These are phyloP conservation scores for Tortricodes alternella DNA, from an alignment of 2,888 invertebrate genomes.

Conservation along the genomic window DNA sequence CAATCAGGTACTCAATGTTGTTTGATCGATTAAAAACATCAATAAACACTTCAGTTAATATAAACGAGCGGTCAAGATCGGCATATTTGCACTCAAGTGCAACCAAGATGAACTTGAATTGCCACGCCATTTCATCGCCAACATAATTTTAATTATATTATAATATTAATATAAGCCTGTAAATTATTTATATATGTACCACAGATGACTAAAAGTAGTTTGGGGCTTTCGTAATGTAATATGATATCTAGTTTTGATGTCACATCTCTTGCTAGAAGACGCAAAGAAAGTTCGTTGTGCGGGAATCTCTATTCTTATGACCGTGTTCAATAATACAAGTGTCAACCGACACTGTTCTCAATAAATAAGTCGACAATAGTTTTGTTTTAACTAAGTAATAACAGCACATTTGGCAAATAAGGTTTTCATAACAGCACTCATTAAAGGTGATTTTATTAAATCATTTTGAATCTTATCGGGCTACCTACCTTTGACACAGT, in stretches of 20 bases:
- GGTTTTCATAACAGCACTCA: too few relatives aligned
- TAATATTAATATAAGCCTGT: too few relatives aligned
- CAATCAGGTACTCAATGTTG: background rate
- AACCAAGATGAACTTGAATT: background rate
- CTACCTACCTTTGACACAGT: too few relatives aligned
- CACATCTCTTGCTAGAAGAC: background rate
- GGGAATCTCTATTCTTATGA: background rate
- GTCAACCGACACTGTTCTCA: slow-evolving; percentile 3
- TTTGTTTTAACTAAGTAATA: slow-evolving; percentile 36
- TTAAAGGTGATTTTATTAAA: too few relatives aligned
- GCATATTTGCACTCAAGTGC: background rate
- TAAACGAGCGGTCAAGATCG: background rate
- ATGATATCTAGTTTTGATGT: too few relatives aligned
- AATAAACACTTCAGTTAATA: background rate
- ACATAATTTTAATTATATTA: too few relatives aligned
- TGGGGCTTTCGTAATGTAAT: too few relatives aligned
- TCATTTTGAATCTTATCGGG: too few relatives aligned
- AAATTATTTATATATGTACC: too few relatives aligned
- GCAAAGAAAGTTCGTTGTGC: background rate
- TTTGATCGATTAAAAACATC: background rate
- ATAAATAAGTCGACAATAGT: slow-evolving; percentile 37
- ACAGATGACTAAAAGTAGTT: too few relatives aligned
- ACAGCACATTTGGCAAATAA: background rate
- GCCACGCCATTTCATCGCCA: too few relatives aligned
- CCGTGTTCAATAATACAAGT: background rate